A percentile compares a stretch with the other conserved stretches of the same genome.
These are phyloP conservation scores for Ciconia nigra DNA, from an alignment of 2,797 vertebrate species.

Conservation along the genomic window DNA sequence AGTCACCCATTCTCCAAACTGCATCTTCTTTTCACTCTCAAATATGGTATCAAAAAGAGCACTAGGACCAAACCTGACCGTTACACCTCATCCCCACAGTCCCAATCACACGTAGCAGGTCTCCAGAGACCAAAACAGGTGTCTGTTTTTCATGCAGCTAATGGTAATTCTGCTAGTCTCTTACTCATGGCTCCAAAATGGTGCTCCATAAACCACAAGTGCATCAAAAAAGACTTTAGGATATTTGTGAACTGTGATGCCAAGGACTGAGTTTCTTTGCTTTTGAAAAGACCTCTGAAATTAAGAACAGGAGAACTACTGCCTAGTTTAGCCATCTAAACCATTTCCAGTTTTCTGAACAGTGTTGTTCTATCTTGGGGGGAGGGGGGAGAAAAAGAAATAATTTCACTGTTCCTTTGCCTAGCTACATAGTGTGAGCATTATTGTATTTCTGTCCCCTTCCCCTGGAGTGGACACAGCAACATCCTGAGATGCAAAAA, in stretches of 20 bases:
- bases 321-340: background rate
- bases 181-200: background rate
- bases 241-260: background rate
- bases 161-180: background rate
- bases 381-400: background rate
- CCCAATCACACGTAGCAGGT: background rate
- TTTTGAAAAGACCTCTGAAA: background rate
- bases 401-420: background rate
- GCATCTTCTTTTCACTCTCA: background rate
- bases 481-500: background rate
- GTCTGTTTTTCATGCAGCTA: background rate
- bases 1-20: background rate
- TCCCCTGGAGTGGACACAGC: background rate
- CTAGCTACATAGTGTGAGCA: background rate
- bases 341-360: background rate
- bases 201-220: background rate
- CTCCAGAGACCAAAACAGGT: background rate
- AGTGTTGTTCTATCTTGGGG: background rate
- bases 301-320: background rate
- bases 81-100: background rate
- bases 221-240: background rate
- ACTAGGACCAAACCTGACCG: background rate
- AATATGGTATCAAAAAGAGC: background rate
- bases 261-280: background rate
- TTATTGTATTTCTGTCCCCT: background rate